Conservation (phyloP, 2,888 invertebrate genomes). For the Hedya salicella region DNA sequence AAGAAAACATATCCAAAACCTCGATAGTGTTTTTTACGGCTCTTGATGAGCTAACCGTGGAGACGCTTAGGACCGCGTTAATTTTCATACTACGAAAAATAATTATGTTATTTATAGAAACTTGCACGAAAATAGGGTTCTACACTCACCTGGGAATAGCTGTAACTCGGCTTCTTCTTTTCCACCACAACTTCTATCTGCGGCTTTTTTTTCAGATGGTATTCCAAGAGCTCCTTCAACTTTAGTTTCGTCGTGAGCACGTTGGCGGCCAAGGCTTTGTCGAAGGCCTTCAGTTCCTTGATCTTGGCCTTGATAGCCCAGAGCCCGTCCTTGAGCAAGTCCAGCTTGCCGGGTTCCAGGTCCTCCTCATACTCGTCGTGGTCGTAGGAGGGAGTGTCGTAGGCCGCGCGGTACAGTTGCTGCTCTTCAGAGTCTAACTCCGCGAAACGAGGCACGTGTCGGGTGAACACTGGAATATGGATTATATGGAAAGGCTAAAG, state of each 20-base stretch:
- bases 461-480: slow-evolving; percentile 55
- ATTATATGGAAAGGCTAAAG: no score
- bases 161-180: slow-evolving; percentile 63
- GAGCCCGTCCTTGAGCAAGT: slow-evolving; percentile 72
- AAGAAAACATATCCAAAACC: no score
- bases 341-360: slow-evolving; percentile 65
- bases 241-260: slow-evolving; percentile 71
- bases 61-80: no score
- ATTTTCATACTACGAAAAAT: no score
- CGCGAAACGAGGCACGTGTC: slow-evolving; percentile 62
- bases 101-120: no score
- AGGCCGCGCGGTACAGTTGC: slow-evolving; percentile 71
- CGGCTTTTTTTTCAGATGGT: slow-evolving; percentile 64
- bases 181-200: slow-evolving; percentile 53
- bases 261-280: slow-evolving; percentile 73
- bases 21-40: no score
- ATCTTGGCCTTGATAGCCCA: slow-evolving; percentile 76
- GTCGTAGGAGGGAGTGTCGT: slow-evolving; percentile 70
- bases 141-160: slow-evolving; percentile 60
- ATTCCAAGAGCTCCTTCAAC: slow-evolving; percentile 68
- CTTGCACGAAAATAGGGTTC: no score
- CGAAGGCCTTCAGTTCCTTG: slow-evolving; percentile 72
- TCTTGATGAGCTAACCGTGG: no score
- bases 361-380: slow-evolving; percentile 65
- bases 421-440: slow-evolving; percentile 75